These are phyloP conservation scores for Anabacerthia variegaticeps DNA, from an alignment of 2,797 vertebrate genomes.

Conservation along the genomic window DNA sequence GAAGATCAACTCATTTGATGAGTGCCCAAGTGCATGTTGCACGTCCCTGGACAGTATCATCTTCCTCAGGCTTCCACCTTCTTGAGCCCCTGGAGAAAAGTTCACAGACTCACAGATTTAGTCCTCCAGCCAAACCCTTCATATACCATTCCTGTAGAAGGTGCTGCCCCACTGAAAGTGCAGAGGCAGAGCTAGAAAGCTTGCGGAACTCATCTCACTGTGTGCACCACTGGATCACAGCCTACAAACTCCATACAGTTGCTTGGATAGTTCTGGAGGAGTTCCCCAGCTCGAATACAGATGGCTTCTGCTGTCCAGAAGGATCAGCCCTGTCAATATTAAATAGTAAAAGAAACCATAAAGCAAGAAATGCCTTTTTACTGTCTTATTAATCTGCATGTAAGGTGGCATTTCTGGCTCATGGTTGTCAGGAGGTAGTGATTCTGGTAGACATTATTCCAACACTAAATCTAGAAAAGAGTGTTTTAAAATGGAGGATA, in stretches of 20 bases:
- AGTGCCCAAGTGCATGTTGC: not conserved
- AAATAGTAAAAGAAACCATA: not conserved
- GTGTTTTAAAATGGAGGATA: not conserved
- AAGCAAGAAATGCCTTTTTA: not conserved
- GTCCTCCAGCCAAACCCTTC: not conserved
- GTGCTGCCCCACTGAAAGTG: not conserved
- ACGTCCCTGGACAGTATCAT: not conserved
- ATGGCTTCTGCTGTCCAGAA: not conserved
- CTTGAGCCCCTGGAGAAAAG: not conserved
- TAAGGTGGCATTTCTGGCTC: not conserved
- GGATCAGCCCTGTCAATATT: not conserved
- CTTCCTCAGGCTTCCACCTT: not conserved
- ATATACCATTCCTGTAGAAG: not conserved
- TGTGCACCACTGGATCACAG: not conserved
- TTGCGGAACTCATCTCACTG: not conserved
- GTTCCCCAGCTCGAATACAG: not conserved
- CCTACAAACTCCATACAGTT: not conserved
- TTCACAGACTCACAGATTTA: not conserved
- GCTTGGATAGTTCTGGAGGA: not conserved
- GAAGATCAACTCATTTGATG: not conserved
- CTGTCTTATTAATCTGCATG: not conserved
- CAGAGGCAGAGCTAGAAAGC: not conserved
- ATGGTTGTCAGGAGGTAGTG: not conserved
- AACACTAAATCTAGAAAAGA: not conserved
- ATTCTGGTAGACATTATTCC: not conserved